Conservation (phyloP, 2,113 vertebrate genomes). For the Hippopotamus amphibius region DNA sequence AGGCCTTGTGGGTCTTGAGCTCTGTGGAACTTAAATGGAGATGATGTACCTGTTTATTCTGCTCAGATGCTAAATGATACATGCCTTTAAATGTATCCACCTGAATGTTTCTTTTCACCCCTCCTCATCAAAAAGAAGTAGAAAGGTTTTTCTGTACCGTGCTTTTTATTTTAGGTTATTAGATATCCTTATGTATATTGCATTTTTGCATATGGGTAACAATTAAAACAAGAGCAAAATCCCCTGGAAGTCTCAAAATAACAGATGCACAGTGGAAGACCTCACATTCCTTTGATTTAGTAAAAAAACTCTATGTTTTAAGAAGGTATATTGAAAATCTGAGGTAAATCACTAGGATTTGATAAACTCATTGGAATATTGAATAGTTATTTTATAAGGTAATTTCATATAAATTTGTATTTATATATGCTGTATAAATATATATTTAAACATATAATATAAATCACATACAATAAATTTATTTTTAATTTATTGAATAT, state of each 20-base stretch:
- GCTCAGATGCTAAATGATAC: not conserved
- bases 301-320: not conserved
- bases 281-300: not conserved
- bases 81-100: not conserved
- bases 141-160: not conserved
- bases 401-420: not conserved
- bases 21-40: not conserved
- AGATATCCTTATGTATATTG: not conserved
- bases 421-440: not conserved
- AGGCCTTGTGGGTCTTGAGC: not conserved
- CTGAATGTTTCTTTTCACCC: not conserved
- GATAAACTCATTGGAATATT: not conserved
- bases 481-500: not conserved
- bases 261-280: not conserved
- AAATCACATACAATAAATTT: not conserved
- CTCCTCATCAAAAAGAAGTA: not conserved
- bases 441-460: not conserved
- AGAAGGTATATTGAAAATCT: not conserved
- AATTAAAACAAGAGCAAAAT: not conserved
- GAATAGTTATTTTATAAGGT: slow-evolving; percentile 12
- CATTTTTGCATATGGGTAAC: not conserved
- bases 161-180: not conserved
- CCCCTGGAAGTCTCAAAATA: not conserved
- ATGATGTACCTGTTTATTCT: not conserved
- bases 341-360: not conserved